Base-by-base conservation (phyloP, 2,888 invertebrate genomes). In the Melipona beecheii region DNA sequence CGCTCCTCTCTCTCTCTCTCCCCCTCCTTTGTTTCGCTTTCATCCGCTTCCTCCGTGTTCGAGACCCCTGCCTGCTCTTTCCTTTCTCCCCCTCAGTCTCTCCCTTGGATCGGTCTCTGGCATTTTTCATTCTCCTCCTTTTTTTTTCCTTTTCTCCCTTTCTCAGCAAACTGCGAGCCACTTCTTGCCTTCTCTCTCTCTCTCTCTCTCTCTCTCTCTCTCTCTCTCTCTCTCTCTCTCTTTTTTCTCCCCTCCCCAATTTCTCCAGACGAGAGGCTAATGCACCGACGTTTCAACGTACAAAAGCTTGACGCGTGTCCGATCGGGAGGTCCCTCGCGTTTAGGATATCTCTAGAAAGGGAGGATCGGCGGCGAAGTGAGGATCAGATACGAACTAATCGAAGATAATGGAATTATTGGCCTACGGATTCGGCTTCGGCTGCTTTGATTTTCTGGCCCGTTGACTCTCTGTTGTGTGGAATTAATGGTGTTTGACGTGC, bases 1-100 rank as follows among this genome's bases (percentile, higher is more conserved):
- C 71, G 75, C 56, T 54, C 65, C 81, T 36, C 70, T 66, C 15
- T 43, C 64, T 82, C 77, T 64, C 66, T 71, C 65, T 15, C 64
- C 81, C 75, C 5, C 64, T 82, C 77, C 78, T 81, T 78, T 72
- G 66, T 79, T 72, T 27, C 79, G 69, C 54, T 56, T 68, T 21
- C 31, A 36, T 24, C n/a, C 56, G 13, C 21, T 73, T 54, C 31
- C 77, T 62, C 24, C 36, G 4, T 13, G 36, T 24, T 49, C 52
- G 24, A 54, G 77, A 49, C 4, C n/a, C 6, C 60, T 17, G 54
- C 6, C 27, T 49, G 31, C 54, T 21, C 21, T 36, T 75, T 66
- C 60, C n/a, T n/a, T 54, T 15, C 24, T 15, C 56, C 3, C 6
- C 24, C 24, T n/a, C 56, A 6, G 2, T 50, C 31, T 9, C 31